Evolutionary conservation across 1,140 invertebrate species (phyloP), one percentile per base, ranked within the genome.

Genomic region (Psilanteris sp.): DNA sequence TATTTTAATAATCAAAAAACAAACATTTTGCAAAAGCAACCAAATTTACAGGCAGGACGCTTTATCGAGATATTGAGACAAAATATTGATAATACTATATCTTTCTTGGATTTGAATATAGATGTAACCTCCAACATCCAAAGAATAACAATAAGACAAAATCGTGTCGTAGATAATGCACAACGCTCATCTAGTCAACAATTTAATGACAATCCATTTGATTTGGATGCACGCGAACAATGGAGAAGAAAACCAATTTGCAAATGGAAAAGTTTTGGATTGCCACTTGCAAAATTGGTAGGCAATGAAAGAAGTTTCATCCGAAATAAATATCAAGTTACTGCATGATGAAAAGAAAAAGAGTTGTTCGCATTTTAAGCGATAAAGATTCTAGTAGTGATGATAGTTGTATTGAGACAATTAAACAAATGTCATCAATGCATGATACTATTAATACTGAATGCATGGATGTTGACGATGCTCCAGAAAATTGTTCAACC

Each of bases 1-100:
- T 29, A 50, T 22, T 73, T 73, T 4, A 22, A 27, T 9, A n/a
- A 15, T 11, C 13, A 27, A 1, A 44, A 44, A 16, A 27, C 1
- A 44, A 0, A 48, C 3, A 10, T 20, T n/a, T 7, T 39, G 7
- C 1, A 20, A 2, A 4, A 4, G 1, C 1, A 14, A n/a, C n/a
- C 1, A 9, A 39, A 39, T 6, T 20, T 18, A 10, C 36, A 10
- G 6, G 20, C 20, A 3, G 36, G 36, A 2, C 36, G 36, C 3
- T 39, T 39, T 9, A 10, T 66, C 11, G 27, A 48, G 10, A 5
- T 7, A 8, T 27, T 18, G 20, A 0, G 31, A 27, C 1, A 9
- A 0, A 7, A 54, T 39, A 5, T 14, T 0, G n/a, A n/a, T 10
- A 10, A 15, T n/a, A 48, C 10, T 8, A 1, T 62, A 13, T 4